Percentiles rank a stretch among this genome's conserved stretches.
Evolutionary conservation across 2,888 invertebrate genomes (phyloP).

Genomic region (Drosophila subsilvestris): DNA sequence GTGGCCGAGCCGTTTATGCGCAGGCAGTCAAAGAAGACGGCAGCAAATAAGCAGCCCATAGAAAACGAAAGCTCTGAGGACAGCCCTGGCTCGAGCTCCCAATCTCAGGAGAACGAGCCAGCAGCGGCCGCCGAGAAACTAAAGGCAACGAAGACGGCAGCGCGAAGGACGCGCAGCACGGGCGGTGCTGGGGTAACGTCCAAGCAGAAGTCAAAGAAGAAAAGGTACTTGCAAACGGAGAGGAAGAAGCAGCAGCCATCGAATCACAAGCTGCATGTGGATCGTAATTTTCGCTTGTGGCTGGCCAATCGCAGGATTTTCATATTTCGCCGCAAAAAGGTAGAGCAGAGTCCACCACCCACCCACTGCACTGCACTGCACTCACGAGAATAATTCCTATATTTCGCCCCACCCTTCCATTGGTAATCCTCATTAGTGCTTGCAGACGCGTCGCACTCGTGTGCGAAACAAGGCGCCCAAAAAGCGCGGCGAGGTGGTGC

Average conservation of each 20-base stretch:
- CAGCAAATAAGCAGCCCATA: neutral
- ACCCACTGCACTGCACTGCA: neutral
- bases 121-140: neutral
- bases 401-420: neutral
- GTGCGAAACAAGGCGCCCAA: slow-evolving; percentile 58
- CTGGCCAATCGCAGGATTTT: slow-evolving; percentile 73
- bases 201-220: slow-evolving; percentile 38
- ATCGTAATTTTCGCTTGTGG: slow-evolving; percentile 74
- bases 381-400: neutral
- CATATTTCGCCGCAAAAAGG: slow-evolving; percentile 71
- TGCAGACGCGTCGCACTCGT: slow-evolving; percentile 64
- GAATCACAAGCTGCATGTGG: slow-evolving; percentile 52
- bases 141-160: neutral
- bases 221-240: slow-evolving; percentile 53
- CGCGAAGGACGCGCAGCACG: neutral
- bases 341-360: slow-evolving; percentile 13
- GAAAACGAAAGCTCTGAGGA: neutral
- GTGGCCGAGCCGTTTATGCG: neutral
- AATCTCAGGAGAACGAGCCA: neutral
- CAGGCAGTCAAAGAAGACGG: too few species aligned
- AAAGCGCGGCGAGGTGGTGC: slow-evolving; percentile 68
- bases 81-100: neutral
- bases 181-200: neutral
- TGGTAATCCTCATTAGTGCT: slow-evolving; percentile 11
- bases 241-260: slow-evolving; percentile 25